Base-by-base conservation (phyloP, 2,888 invertebrate species). In the Trypoxylon attenuatum region DNA sequence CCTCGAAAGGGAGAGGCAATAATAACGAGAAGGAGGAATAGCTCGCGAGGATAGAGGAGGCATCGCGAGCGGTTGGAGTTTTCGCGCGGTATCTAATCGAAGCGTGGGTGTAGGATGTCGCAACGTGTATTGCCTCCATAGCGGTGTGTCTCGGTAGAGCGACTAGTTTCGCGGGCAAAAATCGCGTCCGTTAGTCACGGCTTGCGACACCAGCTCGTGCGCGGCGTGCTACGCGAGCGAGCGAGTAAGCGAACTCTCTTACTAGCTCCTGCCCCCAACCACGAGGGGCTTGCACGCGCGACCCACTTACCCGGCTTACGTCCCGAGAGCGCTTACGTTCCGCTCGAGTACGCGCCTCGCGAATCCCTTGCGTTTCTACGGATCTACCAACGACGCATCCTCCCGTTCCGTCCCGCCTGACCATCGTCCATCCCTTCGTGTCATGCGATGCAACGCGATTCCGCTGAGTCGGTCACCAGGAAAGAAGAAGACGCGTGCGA, bases 161-260 rank as follows among this genome's bases (percentile, higher is more conserved):
- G 76, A 83, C 84, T 80, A 84, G 84, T 84, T 84, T 79, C 63
- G 67, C 77, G 72, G 49, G 66, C 81, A 86, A 86, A 86, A 86
- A 85, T 83, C 76, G 73, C 76, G 76, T 66, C 82, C 84, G 82
- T 85, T 85, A 85, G 85, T 86, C 85, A 85, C 73, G 64, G 80
- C 80, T 85, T 85, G 83, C 85, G 83, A 85, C 84, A 85, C 43
- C 58, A 65, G 49, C 69, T 72, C 65, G 63, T 70, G 69, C 52
- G 66, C 63, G 62, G 72, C 80, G 82, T 83, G 82, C 83, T 83
- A 85, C 84, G 82, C 81, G 82, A 85, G 79, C 82, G 84, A 82
- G 68, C 71, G 33, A 6, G 8, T 13, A 33, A 13, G 67, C 81
- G 71, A 76, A 82, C 76, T 81, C 81, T n/a, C n/a, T n/a, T n/a